Conservation (phyloP, 2,797 vertebrate genomes). For the Odontamblyopus rebecca region DNA sequence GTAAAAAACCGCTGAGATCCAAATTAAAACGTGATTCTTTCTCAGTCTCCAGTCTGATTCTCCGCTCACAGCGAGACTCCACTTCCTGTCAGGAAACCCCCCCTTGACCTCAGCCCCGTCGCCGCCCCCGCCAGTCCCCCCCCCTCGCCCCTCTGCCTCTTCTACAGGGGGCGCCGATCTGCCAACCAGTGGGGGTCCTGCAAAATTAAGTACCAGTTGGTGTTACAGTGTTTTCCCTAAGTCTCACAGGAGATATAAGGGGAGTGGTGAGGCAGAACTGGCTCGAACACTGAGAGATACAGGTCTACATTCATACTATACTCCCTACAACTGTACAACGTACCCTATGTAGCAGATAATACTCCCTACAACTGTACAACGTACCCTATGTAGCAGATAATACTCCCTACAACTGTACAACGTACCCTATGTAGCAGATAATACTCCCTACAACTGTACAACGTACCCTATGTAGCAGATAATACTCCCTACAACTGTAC, state of each 20-base stretch:
- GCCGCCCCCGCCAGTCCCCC: constrained; percentile 34
- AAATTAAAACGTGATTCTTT: constrained; percentile 84
- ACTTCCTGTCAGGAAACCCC: constrained; percentile 95
- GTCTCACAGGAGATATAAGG: constrained; percentile 86
- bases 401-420: no score
- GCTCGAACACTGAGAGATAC: no score
- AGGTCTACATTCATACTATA: no score
- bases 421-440: no score
- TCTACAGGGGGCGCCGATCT: constrained; percentile 82
- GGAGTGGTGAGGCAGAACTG: constrained; percentile 52
- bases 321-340: no score
- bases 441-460: no score
- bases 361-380: no score
- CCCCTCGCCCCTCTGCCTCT: constrained; percentile 39
- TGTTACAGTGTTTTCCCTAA: constrained; percentile 93
- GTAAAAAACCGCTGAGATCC: constrained; percentile 77
- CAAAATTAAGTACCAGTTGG: constrained; percentile 97
- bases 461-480: no score
- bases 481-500: no score
- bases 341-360: no score
- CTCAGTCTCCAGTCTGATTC: constrained; percentile 83
- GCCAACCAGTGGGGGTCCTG: constrained; percentile 85
- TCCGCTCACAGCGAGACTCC: constrained; percentile 80
- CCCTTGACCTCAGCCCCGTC: constrained; percentile 43
- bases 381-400: no score